Conservation (phyloP, 2,888 invertebrate genomes). For the Patella depressa region DNA sequence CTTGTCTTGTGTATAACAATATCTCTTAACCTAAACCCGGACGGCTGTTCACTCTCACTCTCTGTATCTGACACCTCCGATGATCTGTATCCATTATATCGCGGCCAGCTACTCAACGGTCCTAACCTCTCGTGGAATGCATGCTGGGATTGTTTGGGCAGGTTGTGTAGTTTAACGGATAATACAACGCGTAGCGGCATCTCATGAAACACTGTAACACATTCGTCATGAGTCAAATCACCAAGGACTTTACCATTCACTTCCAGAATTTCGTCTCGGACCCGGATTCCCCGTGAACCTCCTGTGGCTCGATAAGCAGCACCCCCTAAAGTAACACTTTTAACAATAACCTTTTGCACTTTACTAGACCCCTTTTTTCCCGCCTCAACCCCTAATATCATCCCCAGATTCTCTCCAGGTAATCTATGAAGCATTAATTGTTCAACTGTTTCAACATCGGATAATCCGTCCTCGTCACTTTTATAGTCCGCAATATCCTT, state of each 20-base stretch:
- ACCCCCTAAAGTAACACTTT: conserved; percentile 62
- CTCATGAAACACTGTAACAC: conserved; percentile 90
- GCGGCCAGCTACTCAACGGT: background rate
- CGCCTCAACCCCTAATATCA: conserved; percentile 92
- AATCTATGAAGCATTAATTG: conserved; percentile 86
- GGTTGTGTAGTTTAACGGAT: conserved; percentile 41
- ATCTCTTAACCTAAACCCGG: conserved; percentile 47
- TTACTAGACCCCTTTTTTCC: conserved; percentile 86
- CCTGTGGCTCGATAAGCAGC: conserved; percentile 63
- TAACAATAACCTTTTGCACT: conserved; percentile 85
- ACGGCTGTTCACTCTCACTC: conserved; percentile 21
- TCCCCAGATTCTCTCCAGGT: conserved; percentile 90
- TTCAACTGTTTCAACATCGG: conserved; percentile 26
- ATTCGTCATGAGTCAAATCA: conserved; percentile 86
- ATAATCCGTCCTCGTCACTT: background rate
- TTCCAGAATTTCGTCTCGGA: conserved; percentile 90
- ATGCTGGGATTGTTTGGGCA: background rate
- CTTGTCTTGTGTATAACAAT: conserved; percentile 50
- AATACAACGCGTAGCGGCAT: conserved; percentile 73
- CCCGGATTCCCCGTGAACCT: conserved; percentile 75
- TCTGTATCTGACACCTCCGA: background rate
- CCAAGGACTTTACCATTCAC: conserved; percentile 86
- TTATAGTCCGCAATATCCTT: background rate
- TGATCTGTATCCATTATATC: background rate
- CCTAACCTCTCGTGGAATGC: conserved; percentile 4